Base-by-base conservation (phyloP, 1,140 invertebrate species). In the Propsilocerus akamusi region DNA sequence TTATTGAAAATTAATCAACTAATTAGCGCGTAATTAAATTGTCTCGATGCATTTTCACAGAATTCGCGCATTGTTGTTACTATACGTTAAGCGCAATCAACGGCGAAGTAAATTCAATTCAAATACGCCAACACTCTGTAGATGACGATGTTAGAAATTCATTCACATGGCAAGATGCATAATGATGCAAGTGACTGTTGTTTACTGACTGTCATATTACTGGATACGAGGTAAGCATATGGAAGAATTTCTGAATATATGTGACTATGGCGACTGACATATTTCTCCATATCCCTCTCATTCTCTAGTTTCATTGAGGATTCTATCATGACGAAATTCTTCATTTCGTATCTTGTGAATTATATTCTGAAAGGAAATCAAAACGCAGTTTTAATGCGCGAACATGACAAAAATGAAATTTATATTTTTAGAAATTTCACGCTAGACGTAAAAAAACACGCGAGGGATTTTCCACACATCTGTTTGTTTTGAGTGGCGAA, bases 11-110 rank as follows among this genome's bases (percentile, higher is more conserved):
- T 17, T 20, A 17, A 41, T 41, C 34, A 41, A 8, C 34, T 41
- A 41, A 41, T 41, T 41, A 41, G 22, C 34, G 34, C 34, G 34
- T 41, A 41, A 41, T 41, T 41, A 41, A 41, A 37, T 17, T 41
- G 34, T 41, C 34, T 41, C 5, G 34, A n/a, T n/a, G n/a, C n/a
- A n/a, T n/a, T n/a, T n/a, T n/a, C n/a, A n/a, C n/a, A n/a, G n/a
- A n/a, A n/a, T n/a, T n/a, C 34, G 34, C 14, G 22, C 14, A 20
- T 41, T 41, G 34, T 41, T n/a, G 12, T 20, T 30, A n/a, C 10
- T 30, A n/a, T 11, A 30, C n/a, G 28, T 30, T 8, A 30, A 11
- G 10, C 10, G n/a, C 10, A 11, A 30, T 30, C 28, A 30, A 30
- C n/a, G 2, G 6, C 10, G 28, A n/a, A 30, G n/a, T 30, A 11